Conservation (phyloP, 2,797 vertebrate genomes). For the Rachycentron canadum region DNA sequence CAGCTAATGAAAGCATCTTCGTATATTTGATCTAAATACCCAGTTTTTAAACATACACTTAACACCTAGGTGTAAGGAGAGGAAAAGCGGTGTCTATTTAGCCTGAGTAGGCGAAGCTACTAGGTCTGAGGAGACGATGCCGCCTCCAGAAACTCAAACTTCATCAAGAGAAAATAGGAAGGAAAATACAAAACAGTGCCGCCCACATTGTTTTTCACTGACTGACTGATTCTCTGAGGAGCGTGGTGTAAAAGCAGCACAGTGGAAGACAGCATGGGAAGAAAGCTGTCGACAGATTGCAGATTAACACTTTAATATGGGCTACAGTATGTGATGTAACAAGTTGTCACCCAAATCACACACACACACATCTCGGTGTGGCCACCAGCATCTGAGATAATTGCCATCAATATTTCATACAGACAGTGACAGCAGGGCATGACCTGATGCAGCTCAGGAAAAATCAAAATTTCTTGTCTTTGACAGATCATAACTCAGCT, state of each 20-base stretch:
- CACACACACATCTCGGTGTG: slow-evolving; percentile 10
- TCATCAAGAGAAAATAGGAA: slow-evolving; percentile 24
- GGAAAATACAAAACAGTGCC: slow-evolving; percentile 13
- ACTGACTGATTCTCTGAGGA: slow-evolving; percentile 9
- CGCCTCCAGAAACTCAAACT: slow-evolving; percentile 11
- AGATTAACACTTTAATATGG: slow-evolving; percentile 30
- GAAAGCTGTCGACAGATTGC: neutral
- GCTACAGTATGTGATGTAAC: slow-evolving; percentile 42
- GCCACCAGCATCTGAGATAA: slow-evolving; percentile 60
- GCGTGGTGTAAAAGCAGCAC: neutral
- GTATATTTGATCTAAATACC: too few species aligned
- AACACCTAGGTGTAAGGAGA: neutral
- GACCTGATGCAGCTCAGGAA: slow-evolving; percentile 72
- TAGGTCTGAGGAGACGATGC: neutral
- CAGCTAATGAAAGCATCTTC: neutral
- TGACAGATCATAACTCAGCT: slow-evolving; percentile 75
- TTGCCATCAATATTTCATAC: slow-evolving; percentile 77
- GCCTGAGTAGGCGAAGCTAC: neutral
- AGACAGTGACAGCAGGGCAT: slow-evolving; percentile 65
- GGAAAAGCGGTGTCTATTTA: slow-evolving; percentile 13
- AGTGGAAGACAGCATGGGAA: neutral
- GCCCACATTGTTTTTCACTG: slow-evolving; percentile 18
- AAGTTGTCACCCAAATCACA: slow-evolving; percentile 50
- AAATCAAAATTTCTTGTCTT: slow-evolving; percentile 72
- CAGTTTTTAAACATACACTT: neutral